phyloP scores from a whole-genome alignment of 2,888 invertebrate genomes.

The Xanthia icteritia region DNA sequence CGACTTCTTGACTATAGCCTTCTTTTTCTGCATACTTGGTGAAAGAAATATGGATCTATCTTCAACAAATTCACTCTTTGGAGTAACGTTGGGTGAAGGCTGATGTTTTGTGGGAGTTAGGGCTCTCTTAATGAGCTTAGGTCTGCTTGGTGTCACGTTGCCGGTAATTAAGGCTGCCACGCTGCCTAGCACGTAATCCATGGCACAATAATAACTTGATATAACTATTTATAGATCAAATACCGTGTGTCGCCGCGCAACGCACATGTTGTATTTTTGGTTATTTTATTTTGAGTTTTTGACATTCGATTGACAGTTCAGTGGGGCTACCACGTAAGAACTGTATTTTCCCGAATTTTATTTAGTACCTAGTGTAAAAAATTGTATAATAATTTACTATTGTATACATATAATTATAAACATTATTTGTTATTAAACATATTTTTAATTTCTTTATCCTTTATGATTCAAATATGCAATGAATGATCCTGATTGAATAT shows the following conservation, averaged over 20 bases:
- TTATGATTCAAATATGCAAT: too few species aligned
- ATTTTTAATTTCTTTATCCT: too few species aligned
- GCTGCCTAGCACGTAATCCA: constrained; percentile 90
- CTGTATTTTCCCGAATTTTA: not conserved
- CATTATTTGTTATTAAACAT: too few species aligned
- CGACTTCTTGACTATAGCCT: constrained; percentile 86
- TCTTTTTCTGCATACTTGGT: constrained; percentile 85
- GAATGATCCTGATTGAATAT: too few species aligned
- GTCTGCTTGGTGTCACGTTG: constrained; percentile 89
- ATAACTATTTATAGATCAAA: constrained; percentile 47
- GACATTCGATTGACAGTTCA: constrained; percentile 29
- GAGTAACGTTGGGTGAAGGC: constrained; percentile 85
- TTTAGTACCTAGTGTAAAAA: not conserved
- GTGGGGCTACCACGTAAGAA: constrained; percentile 22
- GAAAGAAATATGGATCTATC: constrained; percentile 86
- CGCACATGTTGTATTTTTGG: constrained; percentile 77
- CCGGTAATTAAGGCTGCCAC: constrained; percentile 91
- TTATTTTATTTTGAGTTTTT: constrained; percentile 65
- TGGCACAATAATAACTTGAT: constrained; percentile 63
- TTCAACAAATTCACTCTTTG: constrained; percentile 84
- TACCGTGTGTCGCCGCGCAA: constrained; percentile 35
- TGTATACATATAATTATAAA: too few species aligned
- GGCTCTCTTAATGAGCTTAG: constrained; percentile 83
- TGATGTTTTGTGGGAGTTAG: constrained; percentile 87
- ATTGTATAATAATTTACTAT: too few species aligned